A percentile compares a stretch with the other conserved stretches of the same genome.
Evolutionary conservation across 2,888 invertebrate genomes (phyloP).

Genomic region (Ectobius pallidus): DNA sequence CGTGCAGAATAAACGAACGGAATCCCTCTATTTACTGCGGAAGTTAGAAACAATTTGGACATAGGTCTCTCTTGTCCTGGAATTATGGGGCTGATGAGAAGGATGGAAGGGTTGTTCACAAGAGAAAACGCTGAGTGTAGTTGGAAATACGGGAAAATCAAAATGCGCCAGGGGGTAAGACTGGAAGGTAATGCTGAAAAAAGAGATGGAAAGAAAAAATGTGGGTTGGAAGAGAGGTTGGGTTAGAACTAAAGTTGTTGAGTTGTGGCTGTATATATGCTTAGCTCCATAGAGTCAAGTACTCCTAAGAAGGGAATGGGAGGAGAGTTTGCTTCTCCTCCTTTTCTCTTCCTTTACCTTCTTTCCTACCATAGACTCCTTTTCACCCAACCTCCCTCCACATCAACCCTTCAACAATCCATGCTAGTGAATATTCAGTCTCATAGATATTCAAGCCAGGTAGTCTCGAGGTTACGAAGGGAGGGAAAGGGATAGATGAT

Average conservation of each 20-base stretch:
- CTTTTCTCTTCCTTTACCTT: too few species aligned
- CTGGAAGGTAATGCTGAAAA: too few species aligned
- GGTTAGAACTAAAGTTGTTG: not conserved
- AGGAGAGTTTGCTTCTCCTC: too few species aligned
- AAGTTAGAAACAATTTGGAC: not conserved
- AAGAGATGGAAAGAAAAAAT: not conserved
- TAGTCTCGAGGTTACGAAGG: too few species aligned
- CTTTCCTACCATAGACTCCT: not conserved
- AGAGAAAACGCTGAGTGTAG: conserved; percentile 10
- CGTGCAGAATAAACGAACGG: too few species aligned
- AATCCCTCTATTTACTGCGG: too few species aligned
- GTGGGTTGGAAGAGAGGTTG: not conserved
- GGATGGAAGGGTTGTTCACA: not conserved
- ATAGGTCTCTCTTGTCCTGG: not conserved
- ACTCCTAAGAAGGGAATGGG: not conserved
- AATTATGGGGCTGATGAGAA: not conserved
- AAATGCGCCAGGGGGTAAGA: conserved; percentile 1
- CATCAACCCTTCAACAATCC: not conserved
- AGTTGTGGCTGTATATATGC: not conserved
- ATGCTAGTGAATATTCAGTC: conserved; percentile 4
- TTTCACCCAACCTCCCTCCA: not conserved
- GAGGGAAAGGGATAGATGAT: too few species aligned
- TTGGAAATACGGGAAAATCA: conserved; percentile 3
- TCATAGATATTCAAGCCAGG: not conserved
- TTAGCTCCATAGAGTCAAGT: not conserved